These are phyloP conservation scores for Clivina fossor DNA, from an alignment of 2,888 invertebrate species.

Conservation along the genomic window DNA sequence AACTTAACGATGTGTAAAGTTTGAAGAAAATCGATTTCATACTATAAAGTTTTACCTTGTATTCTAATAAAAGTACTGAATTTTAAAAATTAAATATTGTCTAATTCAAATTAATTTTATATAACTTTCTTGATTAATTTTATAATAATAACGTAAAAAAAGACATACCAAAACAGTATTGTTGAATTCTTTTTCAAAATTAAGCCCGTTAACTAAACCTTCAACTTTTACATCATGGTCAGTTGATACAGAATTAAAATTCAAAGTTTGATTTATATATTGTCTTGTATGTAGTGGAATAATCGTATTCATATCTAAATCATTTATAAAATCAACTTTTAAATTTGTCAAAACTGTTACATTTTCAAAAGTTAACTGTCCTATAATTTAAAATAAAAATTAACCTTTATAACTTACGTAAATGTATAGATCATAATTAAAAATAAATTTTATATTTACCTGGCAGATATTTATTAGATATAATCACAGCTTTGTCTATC, in stretches of 20 bases:
- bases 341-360: constrained; percentile 53
- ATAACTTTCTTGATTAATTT: no score
- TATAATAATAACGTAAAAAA: no score
- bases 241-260: constrained; percentile 48
- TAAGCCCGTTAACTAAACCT: constrained; percentile 52
- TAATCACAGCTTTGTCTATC: constrained; percentile 52
- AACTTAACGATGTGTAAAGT: no score
- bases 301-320: constrained; percentile 51
- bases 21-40: no score
- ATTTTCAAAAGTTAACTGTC: constrained; percentile 50
- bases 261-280: constrained; percentile 49
- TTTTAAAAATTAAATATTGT: no score
- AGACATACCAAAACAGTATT: constrained; percentile 59
- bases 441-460: constrained; percentile 40
- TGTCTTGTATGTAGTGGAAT: constrained; percentile 56
- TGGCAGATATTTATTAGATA: constrained; percentile 49
- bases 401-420: background rate
- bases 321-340: constrained; percentile 53
- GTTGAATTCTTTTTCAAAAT: constrained; percentile 52
- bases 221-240: constrained; percentile 46
- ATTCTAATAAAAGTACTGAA: no score
- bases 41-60: no score
- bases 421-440: background rate
- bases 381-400: constrained; percentile 46
- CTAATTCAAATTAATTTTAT: no score